Percentiles rank a stretch among this genome's conserved stretches.
These are phyloP conservation scores for Amazona guildingii DNA, from an alignment of 2,113 vertebrate species.

Conservation along the genomic window DNA sequence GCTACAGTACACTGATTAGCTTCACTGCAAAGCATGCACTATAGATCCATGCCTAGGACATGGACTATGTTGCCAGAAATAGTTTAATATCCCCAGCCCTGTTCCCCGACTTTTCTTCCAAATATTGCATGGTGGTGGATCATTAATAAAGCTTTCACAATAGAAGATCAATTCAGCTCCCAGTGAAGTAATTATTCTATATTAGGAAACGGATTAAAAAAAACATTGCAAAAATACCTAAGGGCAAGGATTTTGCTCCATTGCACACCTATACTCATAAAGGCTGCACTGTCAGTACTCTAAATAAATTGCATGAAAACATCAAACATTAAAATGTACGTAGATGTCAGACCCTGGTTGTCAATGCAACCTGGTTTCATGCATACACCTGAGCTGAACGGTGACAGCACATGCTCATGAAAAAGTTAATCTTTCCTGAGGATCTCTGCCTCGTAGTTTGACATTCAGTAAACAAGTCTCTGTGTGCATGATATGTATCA, in stretches of 20 bases:
- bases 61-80: not conserved
- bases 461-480: not conserved
- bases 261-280: not conserved
- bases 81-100: not conserved
- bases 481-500: not conserved
- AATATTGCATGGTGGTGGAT: not conserved
- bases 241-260: not conserved
- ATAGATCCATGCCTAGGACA: not conserved
- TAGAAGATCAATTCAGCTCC: not conserved
- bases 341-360: not conserved
- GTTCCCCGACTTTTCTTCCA: not conserved
- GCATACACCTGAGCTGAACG: not conserved
- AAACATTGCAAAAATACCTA: not conserved
- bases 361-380: not conserved
- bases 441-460: not conserved
- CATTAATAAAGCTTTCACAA: not conserved
- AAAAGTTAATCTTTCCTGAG: not conserved
- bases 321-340: rapidly evolving
- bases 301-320: not conserved
- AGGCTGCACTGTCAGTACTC: not conserved
- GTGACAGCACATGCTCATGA: not conserved
- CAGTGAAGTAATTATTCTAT: not conserved
- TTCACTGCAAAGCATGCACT: not conserved
- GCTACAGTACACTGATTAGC: not conserved
- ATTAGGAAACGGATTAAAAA: not conserved